These are phyloP conservation scores for Smutsia temminckii DNA, from an alignment of 2,797 vertebrate species.

Conservation along the genomic window DNA sequence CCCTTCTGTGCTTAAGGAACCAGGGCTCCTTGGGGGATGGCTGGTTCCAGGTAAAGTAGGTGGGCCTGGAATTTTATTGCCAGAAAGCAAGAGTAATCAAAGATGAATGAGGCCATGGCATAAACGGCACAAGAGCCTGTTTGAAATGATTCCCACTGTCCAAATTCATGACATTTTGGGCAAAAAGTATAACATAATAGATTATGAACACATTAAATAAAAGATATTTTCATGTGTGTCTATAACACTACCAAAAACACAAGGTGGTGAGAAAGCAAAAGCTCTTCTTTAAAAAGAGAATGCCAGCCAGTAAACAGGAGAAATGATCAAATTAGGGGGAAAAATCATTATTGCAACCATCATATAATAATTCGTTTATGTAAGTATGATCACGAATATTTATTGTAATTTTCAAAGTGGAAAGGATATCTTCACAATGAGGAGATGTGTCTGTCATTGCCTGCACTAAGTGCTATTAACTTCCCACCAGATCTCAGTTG, in stretches of 20 bases:
- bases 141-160: neutral
- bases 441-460: neutral
- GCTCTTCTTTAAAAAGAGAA: neutral
- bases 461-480: neutral
- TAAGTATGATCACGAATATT: neutral
- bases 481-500: neutral
- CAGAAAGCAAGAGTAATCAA: neutral
- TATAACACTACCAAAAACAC: neutral
- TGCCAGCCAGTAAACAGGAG: neutral
- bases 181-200: neutral
- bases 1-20: neutral
- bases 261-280: neutral
- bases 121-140: neutral
- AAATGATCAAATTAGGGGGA: neutral
- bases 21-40: too few relatives aligned
- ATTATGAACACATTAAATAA: neutral
- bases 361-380: neutral
- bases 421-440: neutral
- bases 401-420: neutral
- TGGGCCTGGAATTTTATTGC: neutral
- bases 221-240: neutral
- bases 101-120: neutral
- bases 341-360: neutral
- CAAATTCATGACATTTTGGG: neutral
- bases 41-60: neutral